Percentiles rank a stretch among this genome's conserved stretches.
These are phyloP conservation scores for Spisula solida DNA, from an alignment of 2,888 invertebrate species.

Conservation along the genomic window DNA sequence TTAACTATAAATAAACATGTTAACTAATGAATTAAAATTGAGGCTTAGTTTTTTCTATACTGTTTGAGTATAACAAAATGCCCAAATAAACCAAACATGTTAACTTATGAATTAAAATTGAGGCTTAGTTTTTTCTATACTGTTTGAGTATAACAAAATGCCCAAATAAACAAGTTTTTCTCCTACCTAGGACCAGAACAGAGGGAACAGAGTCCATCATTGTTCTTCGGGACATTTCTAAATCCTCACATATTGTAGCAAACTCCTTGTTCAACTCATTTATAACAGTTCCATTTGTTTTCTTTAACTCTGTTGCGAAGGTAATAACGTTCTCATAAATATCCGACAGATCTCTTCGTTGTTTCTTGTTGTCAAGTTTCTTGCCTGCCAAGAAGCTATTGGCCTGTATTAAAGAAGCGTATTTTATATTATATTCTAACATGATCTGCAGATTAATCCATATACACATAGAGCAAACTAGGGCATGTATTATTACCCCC, in stretches of 20 bases:
- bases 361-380: constrained; percentile 40
- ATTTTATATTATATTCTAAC: not conserved
- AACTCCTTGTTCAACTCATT: constrained; percentile 4
- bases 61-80: too few species aligned
- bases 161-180: too few species aligned
- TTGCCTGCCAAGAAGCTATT: not conserved
- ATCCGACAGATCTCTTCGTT: constrained; percentile 38
- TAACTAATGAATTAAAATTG: too few species aligned
- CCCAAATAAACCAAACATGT: too few species aligned
- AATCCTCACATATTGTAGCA: not conserved
- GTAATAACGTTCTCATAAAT: constrained; percentile 55
- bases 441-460: not conserved
- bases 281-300: not conserved
- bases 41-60: too few species aligned
- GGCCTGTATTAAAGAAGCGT: not conserved
- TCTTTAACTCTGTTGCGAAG: constrained; percentile 24
- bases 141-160: too few species aligned
- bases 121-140: too few species aligned
- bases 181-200: not conserved
- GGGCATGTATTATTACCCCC: too few species aligned
- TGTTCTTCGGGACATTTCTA: not conserved
- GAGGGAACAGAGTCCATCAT: constrained; percentile 6
- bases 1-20: too few species aligned
- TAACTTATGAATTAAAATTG: too few species aligned
- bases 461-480: too few species aligned